Percentiles rank a stretch among this genome's conserved stretches.
These are phyloP conservation scores for Montipora efflorescens DNA, from an alignment of 64 coral and sea anemone species.

Conservation along the genomic window DNA sequence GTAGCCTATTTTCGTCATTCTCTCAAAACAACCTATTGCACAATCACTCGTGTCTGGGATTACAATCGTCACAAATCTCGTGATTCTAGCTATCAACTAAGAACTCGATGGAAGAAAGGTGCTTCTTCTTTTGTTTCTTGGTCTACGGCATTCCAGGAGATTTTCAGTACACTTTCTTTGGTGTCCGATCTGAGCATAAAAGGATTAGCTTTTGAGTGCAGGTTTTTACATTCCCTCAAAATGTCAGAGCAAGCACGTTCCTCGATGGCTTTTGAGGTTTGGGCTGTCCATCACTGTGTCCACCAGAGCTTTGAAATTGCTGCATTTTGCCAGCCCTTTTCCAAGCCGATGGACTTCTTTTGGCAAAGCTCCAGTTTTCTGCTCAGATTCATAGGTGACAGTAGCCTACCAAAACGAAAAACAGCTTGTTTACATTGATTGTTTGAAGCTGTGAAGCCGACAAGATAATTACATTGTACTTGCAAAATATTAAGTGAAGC, in stretches of 20 bases:
- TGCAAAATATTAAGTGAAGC: too few species aligned
- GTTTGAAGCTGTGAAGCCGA: neutral
- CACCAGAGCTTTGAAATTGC: neutral
- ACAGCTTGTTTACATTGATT: neutral
- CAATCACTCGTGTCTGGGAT: too few species aligned
- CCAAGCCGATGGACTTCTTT: constrained; percentile 21
- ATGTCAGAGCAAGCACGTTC: constrained; percentile 8
- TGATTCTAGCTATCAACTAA: neutral
- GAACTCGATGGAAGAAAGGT: neutral
- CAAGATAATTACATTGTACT: too few species aligned
- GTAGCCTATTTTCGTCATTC: too few species aligned
- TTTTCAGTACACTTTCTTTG: neutral
- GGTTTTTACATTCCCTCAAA: constrained; percentile 33
- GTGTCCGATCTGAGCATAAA: neutral
- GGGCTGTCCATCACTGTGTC: too few species aligned
- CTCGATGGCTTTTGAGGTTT: neutral
- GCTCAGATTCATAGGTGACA: constrained; percentile 18
- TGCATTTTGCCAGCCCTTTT: too few species aligned
- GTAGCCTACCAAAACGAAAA: constrained; percentile 18
- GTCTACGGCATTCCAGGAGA: constrained; percentile 28
- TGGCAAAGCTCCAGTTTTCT: constrained; percentile 26
- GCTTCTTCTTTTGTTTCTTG: constrained; percentile 38
- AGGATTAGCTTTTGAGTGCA: constrained; percentile 10
- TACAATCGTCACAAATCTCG: too few species aligned
- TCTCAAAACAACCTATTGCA: too few species aligned